Base-by-base conservation (phyloP, 2,888 invertebrate species). In the Ramazzottius varieornatus region DNA sequence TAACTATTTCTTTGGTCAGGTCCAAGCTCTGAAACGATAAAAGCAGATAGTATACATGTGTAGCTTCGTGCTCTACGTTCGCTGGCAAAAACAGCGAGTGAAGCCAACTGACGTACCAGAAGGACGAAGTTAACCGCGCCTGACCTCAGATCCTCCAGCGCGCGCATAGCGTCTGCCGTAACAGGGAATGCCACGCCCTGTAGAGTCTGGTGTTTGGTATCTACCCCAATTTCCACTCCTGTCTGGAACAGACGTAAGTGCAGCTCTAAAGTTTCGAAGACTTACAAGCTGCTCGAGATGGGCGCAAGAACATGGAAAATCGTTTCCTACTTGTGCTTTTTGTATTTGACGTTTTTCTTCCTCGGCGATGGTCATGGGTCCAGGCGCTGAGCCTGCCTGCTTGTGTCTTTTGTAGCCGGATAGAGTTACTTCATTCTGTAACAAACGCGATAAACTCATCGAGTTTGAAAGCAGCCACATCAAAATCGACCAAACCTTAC, bases 141-240 rank as follows among this genome's bases (percentile, higher is more conserved):
- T 68, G 81, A 80, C 68, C 82, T 81, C 76, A 93, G 81, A 73
- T 86, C 83, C 67, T 78, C 74, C 63, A 96, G 80, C 64, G 86
- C 86, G 69, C 83, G 82, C 70, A 83, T 81, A 0, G 88, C 88
- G 67, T 84, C 83, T 65, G 86, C 83, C 0, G 86, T 84, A 46
- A 94, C 81, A 29, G 96, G 96, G 76, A 96, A 82, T 0, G 85
- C 82, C 16, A 98, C 84, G 8, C 93, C 93, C 66, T 87, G 84
- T 71, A 94, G 79, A 0, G 92, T 91, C 71, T 92, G 90, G 71
- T 88, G 88, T 71, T 87, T 82, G 0, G 86, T 84, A 72, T 87
- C 86, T 1, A 89, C 83, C 68, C 84, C 83, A 68, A 87, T 85
- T 64, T 72, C 70, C n/a, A 72, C 69, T 63, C 73, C 71, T 16